Conservation (phyloP, 2,113 vertebrate species). For the Chloroceryle aenea region DNA sequence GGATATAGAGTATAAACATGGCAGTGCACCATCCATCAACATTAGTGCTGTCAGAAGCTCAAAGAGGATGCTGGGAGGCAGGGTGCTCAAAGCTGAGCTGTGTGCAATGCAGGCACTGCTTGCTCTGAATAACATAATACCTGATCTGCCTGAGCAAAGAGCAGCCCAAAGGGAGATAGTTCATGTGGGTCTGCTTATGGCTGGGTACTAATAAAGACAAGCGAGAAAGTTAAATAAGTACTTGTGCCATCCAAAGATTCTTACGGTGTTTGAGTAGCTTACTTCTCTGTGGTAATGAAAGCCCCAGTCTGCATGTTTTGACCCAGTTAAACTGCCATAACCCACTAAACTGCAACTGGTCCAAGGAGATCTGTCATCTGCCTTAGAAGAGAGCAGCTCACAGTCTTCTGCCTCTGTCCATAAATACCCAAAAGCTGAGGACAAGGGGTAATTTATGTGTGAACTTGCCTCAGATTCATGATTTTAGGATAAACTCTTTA, state of each 20-base stretch:
- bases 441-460: neutral
- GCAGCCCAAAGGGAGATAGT: neutral
- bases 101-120: fast-evolving
- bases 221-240: neutral
- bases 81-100: fast-evolving
- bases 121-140: too few relatives aligned
- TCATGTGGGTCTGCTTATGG: neutral
- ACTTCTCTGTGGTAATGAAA: neutral
- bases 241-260: neutral
- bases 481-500: neutral
- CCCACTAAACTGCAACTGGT: neutral
- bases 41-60: neutral
- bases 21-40: neutral
- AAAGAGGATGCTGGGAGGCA: neutral
- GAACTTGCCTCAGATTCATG: neutral
- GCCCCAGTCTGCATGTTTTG: neutral
- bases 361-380: neutral
- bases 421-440: neutral
- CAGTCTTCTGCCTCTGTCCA: neutral
- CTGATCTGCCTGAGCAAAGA: neutral
- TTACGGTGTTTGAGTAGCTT: neutral
- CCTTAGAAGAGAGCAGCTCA: neutral
- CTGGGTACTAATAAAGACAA: neutral
- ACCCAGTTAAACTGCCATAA: neutral
- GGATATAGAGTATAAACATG: neutral